Base-by-base conservation (phyloP, 1,140 invertebrate genomes). In the Teleopsis dalmanni region DNA sequence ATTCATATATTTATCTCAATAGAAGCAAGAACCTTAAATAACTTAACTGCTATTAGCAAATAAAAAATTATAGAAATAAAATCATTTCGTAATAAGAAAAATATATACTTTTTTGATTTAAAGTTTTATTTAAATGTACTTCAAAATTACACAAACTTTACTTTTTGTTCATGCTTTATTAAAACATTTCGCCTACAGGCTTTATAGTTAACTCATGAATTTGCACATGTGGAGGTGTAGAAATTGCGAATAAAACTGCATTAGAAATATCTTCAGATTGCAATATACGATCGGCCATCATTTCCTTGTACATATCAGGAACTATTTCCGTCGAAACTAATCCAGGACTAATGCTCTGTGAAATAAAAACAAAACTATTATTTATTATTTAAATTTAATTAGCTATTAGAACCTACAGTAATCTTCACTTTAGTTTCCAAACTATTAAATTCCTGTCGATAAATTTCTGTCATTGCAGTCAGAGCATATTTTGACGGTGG, bases 401-500 rank as follows among this genome's bases (percentile, higher is more conserved):
- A 10, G 14, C 13, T 11, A 6, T 16, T 5, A 11, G 16, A 34
- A 67, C 73, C 76, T 65, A 84, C 83, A 51, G 83, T 82, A 2
- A 85, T 75, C 70, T 83, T 81, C 46, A 87, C 84, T 47, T 73
- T 76, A 3, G 74, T 73, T 11, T 77, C 75, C 8, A 73, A 57
- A 1, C 70, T 58, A 1, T 72, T 71, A 23, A 90, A 67, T 62
- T 90, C 87, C 25, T 76, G 75, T 19, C 80, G 60, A 4, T 85
- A 61, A 0, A 80, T 76, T 48, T 82, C 76, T 0, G 78, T 76
- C 34, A 89, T 73, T 0, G 80, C 81, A 1, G 77, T 83, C 2
- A 88, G 61, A 0, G 81, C 85, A 66, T 78, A 79, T 68, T 89
- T 89, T 43, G 78, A 80, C 8, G 80, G 76, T 0, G 76, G 60